Conservation (phyloP, 2,797 vertebrate species). For the Xenops minutus region DNA sequence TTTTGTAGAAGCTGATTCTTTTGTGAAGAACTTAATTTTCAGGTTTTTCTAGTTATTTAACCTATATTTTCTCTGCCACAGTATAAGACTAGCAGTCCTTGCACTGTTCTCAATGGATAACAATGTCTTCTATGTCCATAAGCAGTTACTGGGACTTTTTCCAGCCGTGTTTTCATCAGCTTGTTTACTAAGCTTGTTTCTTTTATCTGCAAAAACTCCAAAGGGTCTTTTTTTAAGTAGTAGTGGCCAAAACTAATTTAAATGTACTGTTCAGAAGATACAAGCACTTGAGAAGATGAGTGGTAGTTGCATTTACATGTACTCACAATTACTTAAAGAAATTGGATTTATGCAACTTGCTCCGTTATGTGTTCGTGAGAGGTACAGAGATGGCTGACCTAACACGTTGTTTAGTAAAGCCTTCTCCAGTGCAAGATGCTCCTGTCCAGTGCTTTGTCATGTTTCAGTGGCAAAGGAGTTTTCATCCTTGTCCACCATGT, state of each 20-base stretch:
- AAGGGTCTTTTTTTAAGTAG: neutral
- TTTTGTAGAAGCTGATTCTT: conserved; percentile 24
- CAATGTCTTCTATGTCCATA: neutral
- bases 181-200: neutral
- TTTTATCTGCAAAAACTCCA: neutral
- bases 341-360: neutral
- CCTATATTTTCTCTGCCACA: neutral
- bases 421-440: neutral
- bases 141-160: neutral
- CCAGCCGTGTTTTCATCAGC: neutral
- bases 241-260: neutral
- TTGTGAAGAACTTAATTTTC: conserved; percentile 23
- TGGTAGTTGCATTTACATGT: neutral
- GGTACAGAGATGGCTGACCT: neutral
- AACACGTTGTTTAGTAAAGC: neutral
- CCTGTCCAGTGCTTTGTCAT: neutral
- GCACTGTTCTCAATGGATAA: neutral
- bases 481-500: neutral
- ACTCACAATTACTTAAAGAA: neutral
- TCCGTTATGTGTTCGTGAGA: neutral
- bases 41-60: conserved; percentile 10
- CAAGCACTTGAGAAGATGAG: neutral
- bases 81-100: neutral
- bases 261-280: neutral
- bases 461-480: neutral